A percentile compares a stretch with the other conserved stretches of the same genome.
Conservation (phyloP, 92 coral and sea anemone genomes). For the Epizoanthus stellaris region DNA sequence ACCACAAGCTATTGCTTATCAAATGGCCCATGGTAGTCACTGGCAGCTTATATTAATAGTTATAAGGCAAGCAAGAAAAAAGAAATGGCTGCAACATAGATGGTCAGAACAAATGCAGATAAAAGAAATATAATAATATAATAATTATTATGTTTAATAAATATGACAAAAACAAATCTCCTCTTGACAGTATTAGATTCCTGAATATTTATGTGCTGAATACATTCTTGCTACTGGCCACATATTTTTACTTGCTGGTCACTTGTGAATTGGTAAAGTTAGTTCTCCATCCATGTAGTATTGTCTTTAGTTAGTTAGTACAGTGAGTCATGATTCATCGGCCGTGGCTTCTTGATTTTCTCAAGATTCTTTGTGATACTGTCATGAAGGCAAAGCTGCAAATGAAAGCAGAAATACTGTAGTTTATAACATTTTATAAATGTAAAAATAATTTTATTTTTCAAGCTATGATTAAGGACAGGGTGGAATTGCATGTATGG, state of each 20-base stretch:
- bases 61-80: background rate
- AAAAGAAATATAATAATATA: background rate
- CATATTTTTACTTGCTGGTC: constrained; percentile 10
- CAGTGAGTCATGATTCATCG: constrained; percentile 89
- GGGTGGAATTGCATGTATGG: no score
- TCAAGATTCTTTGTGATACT: constrained; percentile 97
- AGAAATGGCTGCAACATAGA: background rate
- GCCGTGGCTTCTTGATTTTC: constrained; percentile 97
- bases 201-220: constrained; percentile 3
- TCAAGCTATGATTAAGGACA: no score
- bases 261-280: constrained; percentile 1
- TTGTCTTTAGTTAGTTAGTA: constrained; percentile 54
- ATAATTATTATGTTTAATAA: background rate
- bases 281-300: background rate
- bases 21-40: no score
- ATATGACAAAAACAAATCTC: constrained; percentile 18
- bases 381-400: constrained; percentile 93
- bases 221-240: background rate
- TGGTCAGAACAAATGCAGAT: background rate
- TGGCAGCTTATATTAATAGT: no score
- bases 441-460: background rate
- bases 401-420: constrained; percentile 17
- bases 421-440: background rate
- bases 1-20: no score
- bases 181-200: background rate